A percentile compares a stretch with the other conserved stretches of the same genome.
phyloP scores from a whole-genome alignment of 2,797 vertebrate genomes.

The Thunnus albacares region DNA sequence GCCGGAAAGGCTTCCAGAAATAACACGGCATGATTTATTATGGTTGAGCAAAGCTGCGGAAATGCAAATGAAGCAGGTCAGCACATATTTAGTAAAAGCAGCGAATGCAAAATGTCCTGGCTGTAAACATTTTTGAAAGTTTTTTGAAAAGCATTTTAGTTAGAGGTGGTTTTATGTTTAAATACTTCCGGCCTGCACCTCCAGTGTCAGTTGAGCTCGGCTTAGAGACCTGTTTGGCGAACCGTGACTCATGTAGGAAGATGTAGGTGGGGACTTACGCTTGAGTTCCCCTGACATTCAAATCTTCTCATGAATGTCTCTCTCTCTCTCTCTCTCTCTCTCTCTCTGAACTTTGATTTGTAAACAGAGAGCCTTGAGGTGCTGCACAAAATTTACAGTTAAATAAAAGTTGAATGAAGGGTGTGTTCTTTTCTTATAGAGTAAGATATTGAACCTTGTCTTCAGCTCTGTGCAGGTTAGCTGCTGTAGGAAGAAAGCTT shows the following conservation, averaged over 20 bases:
- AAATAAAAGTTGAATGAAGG: neutral
- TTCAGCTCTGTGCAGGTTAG: neutral
- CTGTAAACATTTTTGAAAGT: neutral
- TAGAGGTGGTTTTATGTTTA: conserved; percentile 17
- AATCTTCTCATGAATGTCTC: neutral
- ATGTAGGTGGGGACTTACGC: conserved; percentile 13
- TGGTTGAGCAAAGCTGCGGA: neutral
- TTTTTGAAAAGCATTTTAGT: neutral
- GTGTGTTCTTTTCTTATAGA: conserved; percentile 31
- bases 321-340: neutral
- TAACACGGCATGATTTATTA: neutral
- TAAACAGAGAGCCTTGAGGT: conserved; percentile 1
- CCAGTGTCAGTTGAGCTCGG: neutral
- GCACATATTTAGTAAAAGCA: neutral
- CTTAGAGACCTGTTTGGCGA: conserved; percentile 53
- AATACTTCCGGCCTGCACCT: neutral
- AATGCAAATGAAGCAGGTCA: neutral
- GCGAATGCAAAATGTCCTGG: neutral
- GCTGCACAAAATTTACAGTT: neutral
- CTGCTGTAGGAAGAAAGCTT: neutral
- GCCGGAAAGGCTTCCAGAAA: neutral
- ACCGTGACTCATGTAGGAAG: conserved; percentile 52
- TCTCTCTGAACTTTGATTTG: conserved; percentile 60
- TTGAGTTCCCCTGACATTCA: conserved; percentile 21
- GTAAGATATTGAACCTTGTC: neutral